Base-by-base conservation (phyloP, 92 coral and sea anemone species). In the Phenganax subtilis region DNA sequence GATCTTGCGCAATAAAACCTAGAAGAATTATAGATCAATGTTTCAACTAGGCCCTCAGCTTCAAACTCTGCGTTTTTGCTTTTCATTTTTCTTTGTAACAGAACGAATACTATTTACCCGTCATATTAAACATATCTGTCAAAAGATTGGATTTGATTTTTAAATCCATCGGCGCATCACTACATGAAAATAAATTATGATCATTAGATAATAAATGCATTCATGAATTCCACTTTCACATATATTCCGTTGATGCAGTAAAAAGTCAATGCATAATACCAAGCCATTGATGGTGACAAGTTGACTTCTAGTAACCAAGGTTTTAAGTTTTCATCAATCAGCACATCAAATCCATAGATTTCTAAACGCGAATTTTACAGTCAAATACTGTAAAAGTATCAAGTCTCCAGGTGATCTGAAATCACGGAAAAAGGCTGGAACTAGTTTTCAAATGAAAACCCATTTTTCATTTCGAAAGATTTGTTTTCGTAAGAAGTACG, bases 301-400 rank as follows among this genome's bases (percentile, higher is more conserved):
- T 96, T 96, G 4, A 96, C 99, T 88, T 96, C 99, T 65, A 96
- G 75, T 65, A 96, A 64, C 99, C 99, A 96, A 29, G 99, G 99
- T 54, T 97, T 93, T 12, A 96, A 86, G 63, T 87, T 91, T 61
- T 96, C 99, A 63, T 96, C 99, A 67, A 96, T 86, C 5, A 96
- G 90, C n/a, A 96, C 91, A 74, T 96, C 99, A 84, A 96, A 96
- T 15, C 99, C 99, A 77, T 92, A 96, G 58, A 96, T 90, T 62
- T 96, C 99, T 96, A 71, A 72, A 81, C 5, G 55, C 8, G 57
- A 55, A 10, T 37, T 37, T 37, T 37, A 37, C 5, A 37, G 47
- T 37, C 47, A 37, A 37, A 37, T 37, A 37, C 47, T 37, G 47
- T 37, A 37, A 37, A 37, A 37, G 47, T 37, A 37, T 37, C 2